Evolutionary conservation across 2,113 vertebrate genomes (phyloP).

Genomic region (Alethe diademata): DNA sequence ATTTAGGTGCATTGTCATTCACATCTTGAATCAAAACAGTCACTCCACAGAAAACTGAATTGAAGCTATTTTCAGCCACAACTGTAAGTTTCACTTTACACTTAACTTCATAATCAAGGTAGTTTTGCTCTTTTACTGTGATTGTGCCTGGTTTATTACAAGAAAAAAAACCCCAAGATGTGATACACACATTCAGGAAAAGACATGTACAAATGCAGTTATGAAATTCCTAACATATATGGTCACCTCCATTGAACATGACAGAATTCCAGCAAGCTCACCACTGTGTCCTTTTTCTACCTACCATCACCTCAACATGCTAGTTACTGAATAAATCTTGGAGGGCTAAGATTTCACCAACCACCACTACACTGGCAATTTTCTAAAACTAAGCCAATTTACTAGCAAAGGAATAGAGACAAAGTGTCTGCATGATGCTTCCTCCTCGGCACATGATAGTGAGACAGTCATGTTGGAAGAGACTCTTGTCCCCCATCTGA

Average conservation of each 20-base stretch:
- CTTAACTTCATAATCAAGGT: conserved; percentile 84
- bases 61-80: conserved; percentile 77
- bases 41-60: conserved; percentile 78
- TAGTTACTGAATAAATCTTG: neutral
- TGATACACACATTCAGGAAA: neutral
- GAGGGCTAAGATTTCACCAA: neutral
- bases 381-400: neutral
- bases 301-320: neutral
- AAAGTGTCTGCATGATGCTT: neutral
- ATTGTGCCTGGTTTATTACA: conserved; percentile 79
- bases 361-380: neutral
- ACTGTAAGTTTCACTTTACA: conserved; percentile 77
- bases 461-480: neutral
- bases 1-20: conserved; percentile 86
- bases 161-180: neutral
- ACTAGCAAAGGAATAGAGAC: neutral
- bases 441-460: neutral
- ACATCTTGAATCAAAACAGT: conserved; percentile 79
- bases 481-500: neutral
- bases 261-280: neutral
- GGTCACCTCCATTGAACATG: neutral
- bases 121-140: conserved; percentile 78
- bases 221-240: neutral
- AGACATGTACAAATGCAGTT: neutral
- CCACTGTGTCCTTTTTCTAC: neutral